Base-by-base conservation (phyloP, 2,888 invertebrate genomes). In the Proisotoma minuta region DNA sequence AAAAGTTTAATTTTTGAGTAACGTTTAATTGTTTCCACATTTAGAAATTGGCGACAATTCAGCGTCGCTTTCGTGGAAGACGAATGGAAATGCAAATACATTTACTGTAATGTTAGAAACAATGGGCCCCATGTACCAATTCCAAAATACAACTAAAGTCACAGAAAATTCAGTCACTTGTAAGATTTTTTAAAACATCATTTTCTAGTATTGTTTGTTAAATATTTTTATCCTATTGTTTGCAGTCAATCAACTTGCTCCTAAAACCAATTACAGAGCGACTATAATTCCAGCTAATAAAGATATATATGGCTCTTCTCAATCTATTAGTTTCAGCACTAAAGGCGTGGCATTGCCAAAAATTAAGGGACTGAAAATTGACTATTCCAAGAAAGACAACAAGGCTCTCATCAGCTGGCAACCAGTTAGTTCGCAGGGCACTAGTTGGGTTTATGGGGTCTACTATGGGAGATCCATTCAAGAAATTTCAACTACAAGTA, bases 391-490 rank as follows among this genome's bases (percentile, higher is more conserved):
- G 20, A 69, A 54, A 20, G 57, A 67, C n/a, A 73, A 74, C 5
- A 70, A 71, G 0, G 85, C 88, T 0, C 82, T 83, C 69, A 74
- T 91, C 18, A 79, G 78, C 8, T 91, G 91, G 90, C 78, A 82
- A 15, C 80, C 82, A 8, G 86, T 87, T 0, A n/a, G n/a, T n/a
- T n/a, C n/a, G n/a, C 78, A 79, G 0, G 78, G 82, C n/a, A 85
- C 82, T 66, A 79, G 79, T 49, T 85, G 84, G 84, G 73, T 79
- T 3, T 91, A 90, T 75, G 88, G 86, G 22, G 81, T 90, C 47
- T 86, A 87, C 76, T 90, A 88, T 74, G 86, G 85, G 0, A 77
- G 82, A 2, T 81, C 75, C 71, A 81, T 79, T 74, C 81, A 81
- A 4, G 84, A 86, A 63, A 78, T 84, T 20, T 78, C 82, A 53